Evolutionary conservation across 2,888 invertebrate genomes (phyloP).

Genomic region (Entomobrya multifasciata): DNA sequence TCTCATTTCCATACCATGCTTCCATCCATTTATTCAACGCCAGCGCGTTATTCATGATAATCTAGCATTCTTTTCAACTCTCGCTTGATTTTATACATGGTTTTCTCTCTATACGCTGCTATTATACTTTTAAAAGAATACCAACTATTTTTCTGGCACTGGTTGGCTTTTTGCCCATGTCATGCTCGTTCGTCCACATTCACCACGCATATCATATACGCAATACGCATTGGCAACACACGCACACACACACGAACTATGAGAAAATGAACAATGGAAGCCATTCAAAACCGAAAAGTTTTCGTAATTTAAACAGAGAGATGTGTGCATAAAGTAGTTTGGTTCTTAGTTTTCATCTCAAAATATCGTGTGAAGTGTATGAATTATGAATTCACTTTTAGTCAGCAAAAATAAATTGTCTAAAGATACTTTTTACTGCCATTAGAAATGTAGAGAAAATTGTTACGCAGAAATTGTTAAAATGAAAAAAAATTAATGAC

Average conservation of each 20-base stretch:
- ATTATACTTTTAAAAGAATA: neutral
- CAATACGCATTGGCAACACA: constrained; percentile 65
- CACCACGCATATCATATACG: constrained; percentile 29
- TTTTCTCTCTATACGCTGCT: neutral
- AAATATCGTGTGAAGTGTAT: no score
- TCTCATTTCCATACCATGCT: neutral
- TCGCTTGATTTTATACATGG: neutral
- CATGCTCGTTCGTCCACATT: neutral
- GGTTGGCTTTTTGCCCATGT: constrained; percentile 50
- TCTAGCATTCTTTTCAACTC: neutral
- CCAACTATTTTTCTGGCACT: neutral
- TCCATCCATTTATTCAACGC: neutral
- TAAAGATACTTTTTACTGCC: neutral
- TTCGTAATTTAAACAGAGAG: no score
- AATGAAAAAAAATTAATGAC: constrained; percentile 54
- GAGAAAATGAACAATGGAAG: constrained; percentile 39
- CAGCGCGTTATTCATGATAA: neutral
- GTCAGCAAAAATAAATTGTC: neutral
- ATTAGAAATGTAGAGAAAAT: constrained; percentile 25
- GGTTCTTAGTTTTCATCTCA: no score
- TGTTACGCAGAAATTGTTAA: constrained; percentile 56
- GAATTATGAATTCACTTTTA: no score
- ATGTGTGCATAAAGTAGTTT: neutral
- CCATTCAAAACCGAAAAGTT: constrained; percentile 40
- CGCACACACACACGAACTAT: neutral